phyloP scores from a whole-genome alignment of 1,140 invertebrate genomes.

The Drosophila baimaii region DNA sequence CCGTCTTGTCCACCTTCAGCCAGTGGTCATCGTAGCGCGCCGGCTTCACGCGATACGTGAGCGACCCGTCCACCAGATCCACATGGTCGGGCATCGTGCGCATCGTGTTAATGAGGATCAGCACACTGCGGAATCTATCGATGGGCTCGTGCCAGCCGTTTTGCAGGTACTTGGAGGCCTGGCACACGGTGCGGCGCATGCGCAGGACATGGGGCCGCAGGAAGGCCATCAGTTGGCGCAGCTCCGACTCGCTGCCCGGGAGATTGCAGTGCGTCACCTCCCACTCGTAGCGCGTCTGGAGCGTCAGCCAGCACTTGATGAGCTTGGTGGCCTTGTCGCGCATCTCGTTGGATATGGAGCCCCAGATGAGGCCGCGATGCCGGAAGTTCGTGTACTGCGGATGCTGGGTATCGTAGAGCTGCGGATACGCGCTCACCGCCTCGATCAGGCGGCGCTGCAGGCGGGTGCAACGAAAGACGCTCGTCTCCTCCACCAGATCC shows the following conservation, averaged over 20 bases:
- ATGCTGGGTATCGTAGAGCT: constrained; percentile 55
- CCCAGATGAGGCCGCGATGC: constrained; percentile 67
- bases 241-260: constrained; percentile 6
- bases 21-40: constrained; percentile 45
- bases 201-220: constrained; percentile 30
- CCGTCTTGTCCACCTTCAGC: constrained; percentile 13
- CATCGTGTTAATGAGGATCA: constrained; percentile 50
- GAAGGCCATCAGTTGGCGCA: constrained; percentile 33
- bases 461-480: neutral
- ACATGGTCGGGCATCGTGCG: constrained; percentile 42
- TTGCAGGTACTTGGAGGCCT: constrained; percentile 57
- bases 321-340: constrained; percentile 75
- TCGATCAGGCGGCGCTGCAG: constrained; percentile 32
- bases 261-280: constrained; percentile 22
- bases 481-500: constrained; percentile 29
- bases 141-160: constrained; percentile 63
- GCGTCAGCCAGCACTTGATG: constrained; percentile 70
- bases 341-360: constrained; percentile 66
- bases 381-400: constrained; percentile 39
- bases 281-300: constrained; percentile 73
- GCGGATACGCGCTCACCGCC: constrained; percentile 58
- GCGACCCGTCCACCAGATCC: constrained; percentile 22
- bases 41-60: neutral
- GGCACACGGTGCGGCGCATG: constrained; percentile 49
- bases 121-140: constrained; percentile 66